Conservation (phyloP, 1,140 invertebrate species). For the Thaumatotibia leucotreta region DNA sequence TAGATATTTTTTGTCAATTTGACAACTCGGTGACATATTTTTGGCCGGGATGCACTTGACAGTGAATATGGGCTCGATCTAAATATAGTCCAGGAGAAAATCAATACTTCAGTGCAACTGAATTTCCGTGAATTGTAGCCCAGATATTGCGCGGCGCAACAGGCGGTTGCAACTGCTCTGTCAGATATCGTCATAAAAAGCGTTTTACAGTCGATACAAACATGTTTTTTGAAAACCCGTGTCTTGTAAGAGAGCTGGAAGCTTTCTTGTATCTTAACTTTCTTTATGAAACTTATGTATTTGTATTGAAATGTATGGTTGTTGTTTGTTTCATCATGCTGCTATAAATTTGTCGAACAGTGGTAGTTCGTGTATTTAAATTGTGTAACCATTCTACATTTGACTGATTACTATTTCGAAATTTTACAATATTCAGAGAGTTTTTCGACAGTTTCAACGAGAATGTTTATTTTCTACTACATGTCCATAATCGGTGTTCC, state of each 20-base stretch:
- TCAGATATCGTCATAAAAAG: not conserved
- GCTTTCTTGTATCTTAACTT: not conserved
- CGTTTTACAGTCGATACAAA: not conserved
- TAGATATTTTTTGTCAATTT: not conserved
- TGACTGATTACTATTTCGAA: no score
- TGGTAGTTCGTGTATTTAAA: not conserved
- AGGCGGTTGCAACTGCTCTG: not conserved
- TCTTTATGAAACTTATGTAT: not conserved
- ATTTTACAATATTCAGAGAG: no score
- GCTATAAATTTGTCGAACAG: not conserved
- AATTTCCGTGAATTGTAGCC: not conserved
- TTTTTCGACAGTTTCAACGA: no score
- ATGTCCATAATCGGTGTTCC: not conserved
- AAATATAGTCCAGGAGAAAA: slow-evolving; percentile 4
- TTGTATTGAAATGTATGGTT: not conserved
- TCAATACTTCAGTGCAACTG: slow-evolving; percentile 10
- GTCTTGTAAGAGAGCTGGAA: not conserved
- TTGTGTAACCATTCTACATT: not conserved
- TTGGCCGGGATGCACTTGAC: not conserved
- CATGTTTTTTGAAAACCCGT: not conserved
- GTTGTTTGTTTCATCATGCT: not conserved
- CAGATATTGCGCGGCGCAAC: not conserved
- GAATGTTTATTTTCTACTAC: not conserved
- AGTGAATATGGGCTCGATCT: not conserved
- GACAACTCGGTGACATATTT: not conserved